Base-by-base conservation (phyloP, 2,113 vertebrate genomes). In the Bambusicola thoracicus region DNA sequence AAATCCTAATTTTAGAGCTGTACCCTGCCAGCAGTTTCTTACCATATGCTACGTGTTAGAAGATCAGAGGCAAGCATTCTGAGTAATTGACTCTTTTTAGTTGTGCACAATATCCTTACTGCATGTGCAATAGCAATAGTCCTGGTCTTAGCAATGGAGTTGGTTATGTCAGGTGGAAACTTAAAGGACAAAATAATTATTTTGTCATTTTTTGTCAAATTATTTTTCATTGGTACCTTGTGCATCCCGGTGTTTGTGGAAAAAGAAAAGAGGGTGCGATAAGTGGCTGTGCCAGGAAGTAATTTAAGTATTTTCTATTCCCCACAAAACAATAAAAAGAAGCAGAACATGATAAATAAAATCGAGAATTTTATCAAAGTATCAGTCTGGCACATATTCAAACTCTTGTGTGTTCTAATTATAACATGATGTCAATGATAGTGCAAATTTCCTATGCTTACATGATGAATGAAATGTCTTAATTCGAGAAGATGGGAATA, bases 1-100 rank as follows among this genome's bases (percentile, higher is more conserved):
- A 89, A 88, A 48, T 95, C 56, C 96, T 97, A 97, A 96, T 97
- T 98, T 97, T 97, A 97, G 95, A 73, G 56, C 83, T 76, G 49
- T 92, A 61, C 91, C 91, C 87, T 96, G 95, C 89, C 92, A 95
- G 81, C 96, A 95, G 90, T 87, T 85, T 90, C 80, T 80, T 95
- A 91, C 94, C 97, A 96, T 96, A 95, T 97, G 94, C 75, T 97
- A 48, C 88, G 92, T 95, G 96, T 96, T 96, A 94, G 73, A 89
- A 46, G 94, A 87, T 89, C 79, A 78, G 94, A 95, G 93, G 93
- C 15, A 15, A n/a, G 29, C 74, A 89, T 84, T 94, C 86, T 95
- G 94, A 92, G 48, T 95, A 92, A 93, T 55, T 85, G 44, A 84
- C 78, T 95, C 56, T 79, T 95, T 97, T 96, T 92, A 82, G 82